Evolutionary conservation across 2,113 vertebrate species (phyloP), one percentile per base, ranked within the genome.

Genomic region (rat (Rattus norvegicus)): DNA sequence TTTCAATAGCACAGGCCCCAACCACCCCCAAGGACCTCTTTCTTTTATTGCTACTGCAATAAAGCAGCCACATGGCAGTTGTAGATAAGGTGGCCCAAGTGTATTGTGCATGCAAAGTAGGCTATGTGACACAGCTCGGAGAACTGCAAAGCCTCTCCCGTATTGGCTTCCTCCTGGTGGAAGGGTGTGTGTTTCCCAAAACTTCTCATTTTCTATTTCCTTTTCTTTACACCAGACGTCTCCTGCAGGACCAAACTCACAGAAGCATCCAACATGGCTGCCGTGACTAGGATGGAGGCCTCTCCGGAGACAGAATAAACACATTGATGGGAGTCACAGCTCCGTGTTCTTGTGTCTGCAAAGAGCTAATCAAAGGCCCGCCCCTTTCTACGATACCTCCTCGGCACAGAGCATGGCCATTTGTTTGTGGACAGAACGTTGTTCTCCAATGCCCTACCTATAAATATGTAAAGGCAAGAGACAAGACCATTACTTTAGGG

Each of bases 31-130:
- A 95, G 92, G 97, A 97, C 81, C 93, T 92, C 88, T 95, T 97
- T 96, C 91, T 88, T 98, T 97, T 96, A 94, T 85, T 97, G 95
- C 81, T 56, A 39, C 69, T 88, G 95, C 91, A 92, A 93, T 63
- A 63, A 95, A 96, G 75, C 97, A 87, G 91, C 94, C 96, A 80
- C 93, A 88, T 96, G 96, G 97, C 69, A 86, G 86, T 54, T 56
- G 65, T 67, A 98, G 97, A 98, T 97, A 98, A 97, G 96, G 93
- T 87, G 88, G 92, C 73, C 77, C 49, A 24, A 54, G 80, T 93
- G 86, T n/a, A 79, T 13, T 49, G 77, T 90, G 95, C 95, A 97
- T 97, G 92, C 95, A 97, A 97, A 97, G 67, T 30, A 97, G 90
- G 72, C 91, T 80, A 47, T 1, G 13, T 3, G 61, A n/a, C 17